These are phyloP conservation scores for Macaria liturata DNA, from an alignment of 2,888 invertebrate species.

Conservation along the genomic window DNA sequence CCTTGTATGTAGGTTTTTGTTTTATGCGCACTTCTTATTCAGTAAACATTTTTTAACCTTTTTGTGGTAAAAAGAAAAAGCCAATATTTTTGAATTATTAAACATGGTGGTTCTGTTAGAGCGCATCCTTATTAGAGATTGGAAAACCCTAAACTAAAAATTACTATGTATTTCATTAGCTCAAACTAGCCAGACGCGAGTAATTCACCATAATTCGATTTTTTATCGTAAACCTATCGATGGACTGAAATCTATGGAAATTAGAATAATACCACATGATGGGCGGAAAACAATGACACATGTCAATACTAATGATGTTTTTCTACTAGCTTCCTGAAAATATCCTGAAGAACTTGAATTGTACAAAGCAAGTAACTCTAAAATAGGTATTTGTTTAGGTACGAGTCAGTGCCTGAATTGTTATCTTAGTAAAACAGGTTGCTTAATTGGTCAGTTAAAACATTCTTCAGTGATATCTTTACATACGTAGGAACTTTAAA, in stretches of 20 bases:
- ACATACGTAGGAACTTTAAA: not conserved
- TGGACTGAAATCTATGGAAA: constrained; percentile 20
- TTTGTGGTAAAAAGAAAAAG: too few species aligned
- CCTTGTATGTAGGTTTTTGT: too few species aligned
- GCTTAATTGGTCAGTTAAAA: constrained; percentile 13
- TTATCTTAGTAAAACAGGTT: constrained; percentile 9
- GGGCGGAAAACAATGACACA: constrained; percentile 44
- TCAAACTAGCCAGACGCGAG: constrained; percentile 11
- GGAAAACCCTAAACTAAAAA: too few species aligned
- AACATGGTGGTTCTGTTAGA: too few species aligned
- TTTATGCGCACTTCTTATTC: too few species aligned
- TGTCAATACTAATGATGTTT: constrained; percentile 32
- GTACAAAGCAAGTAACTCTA: too few species aligned
- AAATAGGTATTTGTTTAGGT: too few species aligned
- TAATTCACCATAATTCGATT: constrained; percentile 33
- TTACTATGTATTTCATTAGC: not conserved
- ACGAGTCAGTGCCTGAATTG: not conserved
- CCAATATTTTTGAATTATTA: too few species aligned
- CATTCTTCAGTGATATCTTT: constrained; percentile 6
- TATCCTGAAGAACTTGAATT: too few species aligned
- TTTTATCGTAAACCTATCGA: constrained; percentile 57
- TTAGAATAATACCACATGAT: constrained; percentile 49
- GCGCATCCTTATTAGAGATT: too few species aligned
- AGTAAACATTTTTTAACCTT: too few species aligned
- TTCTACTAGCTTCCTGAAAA: too few species aligned